phyloP scores from a whole-genome alignment of 1,140 invertebrate genomes.

The Papilio helenus region DNA sequence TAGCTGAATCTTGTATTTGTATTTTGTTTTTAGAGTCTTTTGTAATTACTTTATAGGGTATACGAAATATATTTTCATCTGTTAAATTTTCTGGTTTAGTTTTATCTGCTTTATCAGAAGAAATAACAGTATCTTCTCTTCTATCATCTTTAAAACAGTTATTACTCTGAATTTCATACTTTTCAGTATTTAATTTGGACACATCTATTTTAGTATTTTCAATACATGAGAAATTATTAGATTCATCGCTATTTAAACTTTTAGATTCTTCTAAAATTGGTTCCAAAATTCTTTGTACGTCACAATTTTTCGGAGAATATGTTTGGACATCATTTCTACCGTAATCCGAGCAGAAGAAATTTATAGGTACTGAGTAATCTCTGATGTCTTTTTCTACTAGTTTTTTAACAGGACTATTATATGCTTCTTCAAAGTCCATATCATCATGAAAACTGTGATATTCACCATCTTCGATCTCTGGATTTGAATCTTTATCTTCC shows the following conservation, averaged over 20 bases:
- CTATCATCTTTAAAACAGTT: not conserved
- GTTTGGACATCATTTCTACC: slow-evolving; percentile 52
- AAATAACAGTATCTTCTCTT: not conserved
- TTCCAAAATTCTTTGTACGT: slow-evolving; percentile 57
- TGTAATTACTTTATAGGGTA: not conserved
- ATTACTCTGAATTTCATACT: not conserved
- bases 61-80: not conserved
- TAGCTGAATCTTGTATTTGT: slow-evolving; percentile 24
- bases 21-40: not conserved
- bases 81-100: not conserved
- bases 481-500: slow-evolving; percentile 9
- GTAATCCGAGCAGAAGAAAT: slow-evolving; percentile 74
- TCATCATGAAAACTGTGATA: slow-evolving; percentile 78
- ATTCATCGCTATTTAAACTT: slow-evolving; percentile 66
- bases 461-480: slow-evolving; percentile 57
- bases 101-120: not conserved
- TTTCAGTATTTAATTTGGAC: not conserved
- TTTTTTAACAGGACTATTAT: slow-evolving; percentile 78
- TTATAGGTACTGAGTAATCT: slow-evolving; percentile 77
- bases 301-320: slow-evolving; percentile 59
- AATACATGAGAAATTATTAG: slow-evolving; percentile 31
- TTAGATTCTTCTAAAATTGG: slow-evolving; percentile 78
- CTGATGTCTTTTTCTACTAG: slow-evolving; percentile 78
- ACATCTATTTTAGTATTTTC: slow-evolving; percentile 43
- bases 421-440: slow-evolving; percentile 69